Conservation (phyloP, 2,113 vertebrate species). For the Girardinichthys multiradiatus region DNA sequence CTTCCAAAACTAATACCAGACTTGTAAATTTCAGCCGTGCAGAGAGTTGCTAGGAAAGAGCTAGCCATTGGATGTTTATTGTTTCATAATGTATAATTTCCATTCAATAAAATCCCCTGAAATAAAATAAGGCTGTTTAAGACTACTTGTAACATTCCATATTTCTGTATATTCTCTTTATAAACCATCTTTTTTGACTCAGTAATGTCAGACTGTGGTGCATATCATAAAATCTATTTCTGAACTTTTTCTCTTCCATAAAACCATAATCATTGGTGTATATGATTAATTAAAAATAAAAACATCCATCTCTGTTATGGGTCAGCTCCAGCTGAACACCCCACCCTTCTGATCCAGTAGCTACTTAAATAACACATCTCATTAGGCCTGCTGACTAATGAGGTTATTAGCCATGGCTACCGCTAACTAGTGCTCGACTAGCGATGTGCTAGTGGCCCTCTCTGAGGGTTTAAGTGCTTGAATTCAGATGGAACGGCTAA, state of each 20-base stretch:
- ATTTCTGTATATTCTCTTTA: not conserved
- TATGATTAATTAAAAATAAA: conserved; percentile 14
- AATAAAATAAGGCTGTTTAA: conserved; percentile 1
- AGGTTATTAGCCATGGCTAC: conserved; percentile 67
- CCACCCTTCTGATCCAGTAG: conserved; percentile 47
- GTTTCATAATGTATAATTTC: conserved; percentile 7
- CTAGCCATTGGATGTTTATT: not conserved
- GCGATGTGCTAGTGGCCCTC: conserved; percentile 42
- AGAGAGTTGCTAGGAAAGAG: conserved; percentile 3
- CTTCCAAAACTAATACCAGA: conserved; percentile 31
- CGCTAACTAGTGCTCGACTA: conserved; percentile 65
- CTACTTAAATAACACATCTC: conserved; percentile 70
- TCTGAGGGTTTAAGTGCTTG: conserved; percentile 49
- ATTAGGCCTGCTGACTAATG: conserved; percentile 75
- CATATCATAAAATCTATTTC: conserved; percentile 17
- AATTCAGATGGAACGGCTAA: conserved; percentile 61
- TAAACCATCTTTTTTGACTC: not conserved
- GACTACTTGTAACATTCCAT: not conserved
- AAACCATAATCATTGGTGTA: conserved; percentile 3
- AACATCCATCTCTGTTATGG: not conserved
- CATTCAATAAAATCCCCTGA: not conserved
- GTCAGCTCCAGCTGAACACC: conserved; percentile 32
- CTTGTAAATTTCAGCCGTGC: not conserved
- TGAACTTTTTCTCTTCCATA: not conserved
- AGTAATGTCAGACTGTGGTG: not conserved